Base-by-base conservation (phyloP, 2,888 invertebrate genomes). In the Temnothorax unifasciatus region DNA sequence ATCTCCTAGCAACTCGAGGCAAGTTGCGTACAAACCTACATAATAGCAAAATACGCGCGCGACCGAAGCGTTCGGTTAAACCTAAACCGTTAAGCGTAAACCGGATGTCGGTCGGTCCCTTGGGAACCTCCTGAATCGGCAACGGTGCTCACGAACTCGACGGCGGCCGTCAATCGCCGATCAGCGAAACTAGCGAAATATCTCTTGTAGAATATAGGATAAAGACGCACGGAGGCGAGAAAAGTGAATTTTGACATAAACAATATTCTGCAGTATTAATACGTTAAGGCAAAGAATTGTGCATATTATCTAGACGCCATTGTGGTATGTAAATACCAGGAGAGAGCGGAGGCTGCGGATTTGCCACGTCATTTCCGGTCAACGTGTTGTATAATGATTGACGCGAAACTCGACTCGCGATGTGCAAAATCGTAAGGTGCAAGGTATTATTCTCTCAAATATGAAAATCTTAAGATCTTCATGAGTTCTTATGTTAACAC, bases 261-360 rank as follows among this genome's bases (percentile, higher is more conserved):
- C 90, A 92, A 93, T 93, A 92, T 94, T 92, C 92, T 92, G 90
- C 94, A 94, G 94, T 94, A 94, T 94, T 94, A 94, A 93, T 94
- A 94, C 91, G 90, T 91, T 93, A 94, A 93, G 93, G 82, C 66
- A 84, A 87, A 84, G 69, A 86, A 89, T 90, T 90, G 90, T 90
- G 90, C 90, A 90, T 90, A 90, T 84, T 90, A 85, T 86, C 83
- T 87, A 86, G 86, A 90, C 83, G 82, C 64, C 82, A 73, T 63
- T 77, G 85, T 73, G 88, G 81, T 87, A 82, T 88, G 88, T 86
- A 84, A 86, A 88, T 66, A 84, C 75, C 59, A 74, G 34, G 21
- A 18, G 34, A 44, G 34, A 54, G 68, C 66, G 84, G 84, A 86
- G 73, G 88, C n/a, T n/a, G n/a, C 13, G 25, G 82, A 83, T 71